Evolutionary conservation across 1,140 invertebrate species (phyloP), one percentile per base, ranked within the genome.

Genomic region (Pseudobourletiella spinata): DNA sequence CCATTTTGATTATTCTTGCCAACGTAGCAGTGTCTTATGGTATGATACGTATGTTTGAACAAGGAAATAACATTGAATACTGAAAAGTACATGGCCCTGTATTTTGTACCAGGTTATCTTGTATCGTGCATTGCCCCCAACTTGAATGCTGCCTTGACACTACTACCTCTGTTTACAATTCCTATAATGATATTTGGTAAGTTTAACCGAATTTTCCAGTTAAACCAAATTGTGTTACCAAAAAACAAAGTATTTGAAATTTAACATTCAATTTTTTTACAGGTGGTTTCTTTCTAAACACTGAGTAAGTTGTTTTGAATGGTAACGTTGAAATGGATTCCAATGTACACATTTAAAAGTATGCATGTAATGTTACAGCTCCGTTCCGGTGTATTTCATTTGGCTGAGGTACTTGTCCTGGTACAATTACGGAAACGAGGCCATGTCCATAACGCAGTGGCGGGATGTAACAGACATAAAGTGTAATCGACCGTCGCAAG

Each of bases 1-100:
- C 81, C 0, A 81, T 95, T 57, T 80, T 90, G 1, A 81, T 87
- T 6, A 77, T 97, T 0, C 86, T 95, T 15, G 87, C 90, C 2
- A 95, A 95, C 74, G 88, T 89, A 15, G 87, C 91, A 15, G 87
- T 88, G 1, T 94, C 91, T 8, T 95, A 95, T 73, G 92, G 92
- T 89, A 79, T 11, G 32, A 11, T 39, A 39, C n/a, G n/a, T n/a
- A n/a, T n/a, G n/a, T n/a, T n/a, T n/a, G n/a, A n/a, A n/a, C n/a
- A n/a, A n/a, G n/a, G n/a, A n/a, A n/a, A n/a, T n/a, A n/a, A n/a
- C n/a, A n/a, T n/a, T n/a, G n/a, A n/a, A n/a, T n/a, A n/a, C n/a
- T n/a, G n/a, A n/a, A n/a, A n/a, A n/a, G n/a, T n/a, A n/a, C n/a
- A n/a, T n/a, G n/a, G n/a, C n/a, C n/a, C n/a, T n/a, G n/a, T n/a